Conservation (phyloP, 2,113 vertebrate genomes). For the Mystacornis crossleyi region DNA sequence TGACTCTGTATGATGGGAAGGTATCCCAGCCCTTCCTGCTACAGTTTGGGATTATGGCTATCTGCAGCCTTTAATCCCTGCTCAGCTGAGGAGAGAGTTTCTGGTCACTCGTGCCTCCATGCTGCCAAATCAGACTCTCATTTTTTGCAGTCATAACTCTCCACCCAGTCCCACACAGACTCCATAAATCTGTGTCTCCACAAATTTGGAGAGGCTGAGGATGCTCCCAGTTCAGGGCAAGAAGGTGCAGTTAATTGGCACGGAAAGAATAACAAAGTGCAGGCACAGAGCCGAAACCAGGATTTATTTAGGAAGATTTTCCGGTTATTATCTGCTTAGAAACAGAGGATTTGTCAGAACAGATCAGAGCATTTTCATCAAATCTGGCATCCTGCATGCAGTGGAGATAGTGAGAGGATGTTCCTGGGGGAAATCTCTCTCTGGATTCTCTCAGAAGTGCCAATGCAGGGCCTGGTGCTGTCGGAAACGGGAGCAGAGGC, state of each 20-base stretch:
- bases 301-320: conserved; percentile 31
- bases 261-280: background rate
- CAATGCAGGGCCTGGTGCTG: rapidly evolving
- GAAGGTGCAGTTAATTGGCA: background rate
- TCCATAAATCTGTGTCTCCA: background rate
- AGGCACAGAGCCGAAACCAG: background rate
- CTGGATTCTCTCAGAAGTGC: background rate
- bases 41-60: background rate
- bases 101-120: background rate
- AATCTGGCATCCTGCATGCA: background rate
- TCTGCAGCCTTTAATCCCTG: background rate
- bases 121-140: background rate
- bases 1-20: background rate
- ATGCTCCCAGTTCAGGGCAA: background rate
- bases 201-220: background rate
- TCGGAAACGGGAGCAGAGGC: background rate
- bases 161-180: rapidly evolving
- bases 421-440: background rate
- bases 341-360: conserved; percentile 27
- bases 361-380: background rate
- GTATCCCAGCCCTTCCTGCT: background rate
- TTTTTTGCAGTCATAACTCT: background rate
- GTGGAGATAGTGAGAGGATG: background rate
- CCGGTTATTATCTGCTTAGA: conserved; percentile 25
- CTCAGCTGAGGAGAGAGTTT: background rate